Evolutionary conservation across 2,797 vertebrate species (phyloP).

Genomic region (Takifugu rubripes): DNA sequence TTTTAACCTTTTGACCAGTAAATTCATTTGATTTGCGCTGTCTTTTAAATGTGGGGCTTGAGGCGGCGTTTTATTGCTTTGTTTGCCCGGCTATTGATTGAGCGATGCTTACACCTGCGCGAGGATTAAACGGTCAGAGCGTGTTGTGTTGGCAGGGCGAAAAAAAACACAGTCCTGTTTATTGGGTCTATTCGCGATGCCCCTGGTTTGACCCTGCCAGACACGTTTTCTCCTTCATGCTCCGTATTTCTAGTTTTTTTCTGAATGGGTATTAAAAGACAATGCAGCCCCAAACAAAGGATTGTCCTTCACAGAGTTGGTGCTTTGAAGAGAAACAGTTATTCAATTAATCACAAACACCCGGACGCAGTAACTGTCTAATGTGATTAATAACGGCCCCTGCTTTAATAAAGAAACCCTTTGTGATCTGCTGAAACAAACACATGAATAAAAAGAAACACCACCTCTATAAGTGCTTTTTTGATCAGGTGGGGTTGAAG

Average conservation of each 20-base stretch:
- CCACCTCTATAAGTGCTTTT: slow-evolving; percentile 58
- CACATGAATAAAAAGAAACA: slow-evolving; percentile 33
- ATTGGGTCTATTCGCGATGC: slow-evolving; percentile 62
- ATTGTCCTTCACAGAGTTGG: slow-evolving; percentile 44
- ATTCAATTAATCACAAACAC: slow-evolving; percentile 65
- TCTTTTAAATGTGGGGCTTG: slow-evolving; percentile 76
- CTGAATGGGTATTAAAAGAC: slow-evolving; percentile 43
- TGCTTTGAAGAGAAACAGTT: slow-evolving; percentile 58
- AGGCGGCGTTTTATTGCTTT: slow-evolving; percentile 65
- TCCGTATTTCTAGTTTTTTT: slow-evolving; percentile 33
- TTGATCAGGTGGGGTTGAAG: slow-evolving; percentile 61
- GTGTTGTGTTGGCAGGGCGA: slow-evolving; percentile 59
- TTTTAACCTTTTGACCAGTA: slow-evolving; percentile 75
- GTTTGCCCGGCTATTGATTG: slow-evolving; percentile 70
- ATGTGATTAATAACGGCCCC: slow-evolving; percentile 62
- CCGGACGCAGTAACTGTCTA: slow-evolving; percentile 54
- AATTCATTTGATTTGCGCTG: slow-evolving; percentile 75
- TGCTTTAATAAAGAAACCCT: slow-evolving; percentile 56
- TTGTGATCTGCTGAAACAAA: slow-evolving; percentile 46
- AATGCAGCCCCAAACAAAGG: slow-evolving; percentile 37
- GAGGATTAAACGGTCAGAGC: slow-evolving; percentile 71
- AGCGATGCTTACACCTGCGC: slow-evolving; percentile 57
- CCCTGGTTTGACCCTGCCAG: slow-evolving; percentile 59
- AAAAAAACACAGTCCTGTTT: slow-evolving; percentile 66
- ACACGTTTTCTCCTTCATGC: slow-evolving; percentile 34